Evolutionary conservation across 2,113 vertebrate genomes (phyloP), one percentile per base, ranked within the genome.

Genomic region (Paratilapia polleni): DNA sequence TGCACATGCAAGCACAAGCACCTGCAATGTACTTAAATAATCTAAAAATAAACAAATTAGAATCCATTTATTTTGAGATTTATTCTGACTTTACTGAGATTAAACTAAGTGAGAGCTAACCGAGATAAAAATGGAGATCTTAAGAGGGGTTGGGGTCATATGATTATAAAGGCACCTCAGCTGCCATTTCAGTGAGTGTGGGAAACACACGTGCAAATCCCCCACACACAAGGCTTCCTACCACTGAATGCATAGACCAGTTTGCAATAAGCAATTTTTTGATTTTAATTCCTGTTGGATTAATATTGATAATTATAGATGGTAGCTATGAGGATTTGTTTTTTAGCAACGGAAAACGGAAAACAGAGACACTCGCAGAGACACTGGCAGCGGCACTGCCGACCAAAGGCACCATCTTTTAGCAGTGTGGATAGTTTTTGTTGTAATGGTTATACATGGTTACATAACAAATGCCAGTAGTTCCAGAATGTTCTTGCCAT

Each of bases 31-130:
- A 17, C 63, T 66, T 66, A 24, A 66, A 66, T 38, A 36, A 36
- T 36, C 6, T 6, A 36, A 36, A 36, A 36, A 31, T 6, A 36
- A 36, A 6, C 6, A 43, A 43, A 43, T 43, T 43, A 49, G 41
- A 49, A 49, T 43, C 12, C 4, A 43, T 0, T 43, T 3, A 43
- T 43, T 43, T 4, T 43, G 41, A 43, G 41, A 43, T 11, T 43
- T 13, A 12, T 68, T 28, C 9, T 68, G 41, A 28, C 41, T 22
- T 68, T 19, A 68, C 26, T 26, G 26, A 26, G 41, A 14, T n/a
- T 68, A 49, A 70, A 15, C 41, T 70, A 70, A 47, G 19, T 26
- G 64, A 49, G 8, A 70, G 64, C 26, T 28, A 49, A 70, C 64
- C 24, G n/a, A 70, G 64, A 28, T 47, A 49, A 70, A 70, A 70